These are phyloP conservation scores for Odontomachus brunneus DNA, from an alignment of 1,140 invertebrate species.

Conservation along the genomic window DNA sequence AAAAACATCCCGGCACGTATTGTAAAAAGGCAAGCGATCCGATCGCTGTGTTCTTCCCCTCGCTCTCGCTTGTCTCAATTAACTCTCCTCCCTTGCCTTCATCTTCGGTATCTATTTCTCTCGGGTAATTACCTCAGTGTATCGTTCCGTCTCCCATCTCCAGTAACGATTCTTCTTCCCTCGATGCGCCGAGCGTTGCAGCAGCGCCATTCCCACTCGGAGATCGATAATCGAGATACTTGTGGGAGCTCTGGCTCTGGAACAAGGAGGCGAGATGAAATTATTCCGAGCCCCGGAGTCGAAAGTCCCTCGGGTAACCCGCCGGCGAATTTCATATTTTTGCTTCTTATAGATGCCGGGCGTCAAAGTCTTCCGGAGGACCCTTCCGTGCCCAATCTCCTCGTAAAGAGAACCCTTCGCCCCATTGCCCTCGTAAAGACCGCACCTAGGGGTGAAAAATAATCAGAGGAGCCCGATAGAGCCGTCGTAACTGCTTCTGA, in stretches of 20 bases:
- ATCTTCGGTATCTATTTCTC: constrained; percentile 36
- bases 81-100: constrained; percentile 25
- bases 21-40: constrained; percentile 4
- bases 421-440: constrained; percentile 61
- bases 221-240: constrained; percentile 48
- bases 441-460: constrained; percentile 63
- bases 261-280: constrained; percentile 60
- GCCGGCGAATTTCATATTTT: constrained; percentile 70
- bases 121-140: constrained; percentile 32
- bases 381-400: constrained; percentile 63
- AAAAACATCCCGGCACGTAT: background rate
- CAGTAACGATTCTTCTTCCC: constrained; percentile 45
- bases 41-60: background rate
- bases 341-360: constrained; percentile 43
- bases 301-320: constrained; percentile 64
- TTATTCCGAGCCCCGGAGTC: constrained; percentile 60
- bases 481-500: constrained; percentile 63
- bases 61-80: constrained; percentile 18
- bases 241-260: constrained; percentile 26
- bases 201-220: constrained; percentile 40
- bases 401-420: constrained; percentile 68
- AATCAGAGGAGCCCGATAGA: constrained; percentile 65
- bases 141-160: constrained; percentile 48
- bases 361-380: constrained; percentile 57
- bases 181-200: constrained; percentile 51